Base-by-base conservation (phyloP, 1,140 invertebrate species). In the Bombus waltoni region DNA sequence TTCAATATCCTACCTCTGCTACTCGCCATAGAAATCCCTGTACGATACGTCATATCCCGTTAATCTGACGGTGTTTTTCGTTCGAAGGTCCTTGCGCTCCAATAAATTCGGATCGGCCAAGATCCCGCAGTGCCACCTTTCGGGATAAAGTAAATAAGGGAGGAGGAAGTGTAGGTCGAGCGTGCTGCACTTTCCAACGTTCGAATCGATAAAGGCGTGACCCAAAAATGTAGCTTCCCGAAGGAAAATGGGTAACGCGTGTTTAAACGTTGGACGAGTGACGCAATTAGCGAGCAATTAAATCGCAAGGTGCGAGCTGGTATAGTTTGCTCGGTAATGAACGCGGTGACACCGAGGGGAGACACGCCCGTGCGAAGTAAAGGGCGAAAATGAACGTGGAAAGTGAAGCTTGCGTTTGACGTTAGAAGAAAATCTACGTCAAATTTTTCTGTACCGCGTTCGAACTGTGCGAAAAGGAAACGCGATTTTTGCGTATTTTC, bases 181-280 rank as follows among this genome's bases (percentile, higher is more conserved):
- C 81, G 10, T 78, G 35, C 47, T 6, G 32, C 42, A 32, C 13
- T 72, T 70, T 22, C 47, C 59, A 42, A 72, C 70, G 13, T 40
- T 22, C 35, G 65, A 65, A 78, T 83, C 82, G 82, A 83, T 83
- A 25, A n/a, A 83, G 74, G 74, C 44, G 47, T 78, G 82, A 83
- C 74, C 82, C 47, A 83, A 83, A 83, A 83, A 83, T 83, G 42
- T n/a, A 77, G 28, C 8, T 28, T 62, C 28, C 65, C 28, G 3
- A 70, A 42, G 65, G 35, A 18, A 62, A 68, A 53, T 53, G 80
- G 80, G 42, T 38, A 35, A 75, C 71, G 40, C 74, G 82, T 70
- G 74, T 59, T 83, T 70, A 57, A 76, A 68, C 42, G 35, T 32
- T 10, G 42, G 18, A 22, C 70, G 82, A 65, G 22, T 25, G 40